A percentile compares a stretch with the other conserved stretches of the same genome.
These are phyloP conservation scores for Labia minor DNA, from an alignment of 2,888 invertebrate genomes.

Conservation along the genomic window DNA sequence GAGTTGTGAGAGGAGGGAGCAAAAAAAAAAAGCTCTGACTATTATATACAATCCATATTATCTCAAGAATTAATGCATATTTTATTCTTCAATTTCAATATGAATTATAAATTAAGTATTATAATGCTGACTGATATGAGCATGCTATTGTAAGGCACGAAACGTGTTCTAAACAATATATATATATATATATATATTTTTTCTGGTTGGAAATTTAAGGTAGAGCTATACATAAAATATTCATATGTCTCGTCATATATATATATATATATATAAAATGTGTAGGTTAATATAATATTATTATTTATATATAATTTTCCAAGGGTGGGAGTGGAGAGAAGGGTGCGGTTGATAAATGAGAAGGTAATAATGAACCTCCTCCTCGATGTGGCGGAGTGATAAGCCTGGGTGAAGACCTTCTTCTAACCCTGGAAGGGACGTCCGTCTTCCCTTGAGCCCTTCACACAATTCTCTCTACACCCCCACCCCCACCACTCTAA, in stretches of 20 bases:
- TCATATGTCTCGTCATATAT: neutral
- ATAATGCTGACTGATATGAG: constrained; percentile 13
- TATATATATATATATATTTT: too few species aligned
- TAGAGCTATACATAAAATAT: neutral
- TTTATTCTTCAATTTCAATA: constrained; percentile 13
- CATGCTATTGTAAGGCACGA: constrained; percentile 13
- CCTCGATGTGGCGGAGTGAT: constrained; percentile 15
- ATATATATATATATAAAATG: neutral
- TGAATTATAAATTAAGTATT: constrained; percentile 9
- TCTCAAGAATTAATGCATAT: constrained; percentile 13
- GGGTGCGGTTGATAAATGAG: constrained; percentile 21
- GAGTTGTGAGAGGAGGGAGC: too few species aligned
- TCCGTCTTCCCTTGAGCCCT: constrained; percentile 21
- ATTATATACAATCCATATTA: neutral
- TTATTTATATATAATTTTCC: constrained; percentile 8
- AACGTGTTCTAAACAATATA: neutral
- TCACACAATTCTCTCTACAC: constrained; percentile 20
- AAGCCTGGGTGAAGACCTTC: constrained; percentile 13
- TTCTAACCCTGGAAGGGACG: constrained; percentile 15
- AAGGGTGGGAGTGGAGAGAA: neutral
- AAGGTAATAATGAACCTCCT: constrained; percentile 21
- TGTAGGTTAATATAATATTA: neutral
- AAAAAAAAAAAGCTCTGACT: neutral
- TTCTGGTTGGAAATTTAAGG: neutral
- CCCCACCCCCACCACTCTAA: constrained; percentile 19